A percentile compares a stretch with the other conserved stretches of the same genome.
These are phyloP conservation scores for Sisor rabdophorus DNA, from an alignment of 2,113 vertebrate genomes.

Conservation along the genomic window DNA sequence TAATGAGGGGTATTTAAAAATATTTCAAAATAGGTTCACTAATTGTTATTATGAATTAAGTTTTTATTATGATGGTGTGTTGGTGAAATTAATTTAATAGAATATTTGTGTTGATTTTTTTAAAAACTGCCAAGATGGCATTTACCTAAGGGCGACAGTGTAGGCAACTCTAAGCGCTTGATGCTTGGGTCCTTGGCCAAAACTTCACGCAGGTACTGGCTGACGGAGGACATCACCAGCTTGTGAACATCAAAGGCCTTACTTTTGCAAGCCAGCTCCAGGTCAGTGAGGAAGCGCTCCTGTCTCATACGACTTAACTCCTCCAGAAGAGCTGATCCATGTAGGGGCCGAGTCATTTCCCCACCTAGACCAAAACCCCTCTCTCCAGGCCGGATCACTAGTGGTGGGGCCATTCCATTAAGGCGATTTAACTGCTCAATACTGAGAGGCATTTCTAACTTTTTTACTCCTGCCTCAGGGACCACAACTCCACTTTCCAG, in stretches of 20 bases:
- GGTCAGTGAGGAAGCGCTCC: conserved; percentile 76
- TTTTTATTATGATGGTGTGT: background rate
- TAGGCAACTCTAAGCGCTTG: conserved; percentile 72
- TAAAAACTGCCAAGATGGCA: background rate
- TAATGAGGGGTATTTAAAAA: background rate
- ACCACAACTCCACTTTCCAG: conserved; percentile 55
- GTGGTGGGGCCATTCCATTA: conserved; percentile 64
- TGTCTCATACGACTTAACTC: conserved; percentile 78
- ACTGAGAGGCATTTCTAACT: conserved; percentile 72
- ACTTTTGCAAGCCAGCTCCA: conserved; percentile 77
- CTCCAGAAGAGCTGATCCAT: conserved; percentile 72
- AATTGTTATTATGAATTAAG: background rate
- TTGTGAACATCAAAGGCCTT: conserved; percentile 81
- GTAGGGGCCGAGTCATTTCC: conserved; percentile 66
- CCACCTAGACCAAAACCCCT: conserved; percentile 69
- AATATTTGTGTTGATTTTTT: background rate
- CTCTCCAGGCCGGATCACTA: conserved; percentile 70
- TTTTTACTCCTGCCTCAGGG: conserved; percentile 61
- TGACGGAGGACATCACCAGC: conserved; percentile 76
- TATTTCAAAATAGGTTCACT: too few relatives aligned
- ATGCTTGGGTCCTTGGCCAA: conserved; percentile 75
- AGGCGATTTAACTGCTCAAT: conserved; percentile 71
- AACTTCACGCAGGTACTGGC: conserved; percentile 73
- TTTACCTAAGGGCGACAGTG: conserved; percentile 71
- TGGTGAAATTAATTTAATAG: background rate